phyloP scores from a whole-genome alignment of 2,888 invertebrate genomes.

The Hipparchia sbordonii region DNA sequence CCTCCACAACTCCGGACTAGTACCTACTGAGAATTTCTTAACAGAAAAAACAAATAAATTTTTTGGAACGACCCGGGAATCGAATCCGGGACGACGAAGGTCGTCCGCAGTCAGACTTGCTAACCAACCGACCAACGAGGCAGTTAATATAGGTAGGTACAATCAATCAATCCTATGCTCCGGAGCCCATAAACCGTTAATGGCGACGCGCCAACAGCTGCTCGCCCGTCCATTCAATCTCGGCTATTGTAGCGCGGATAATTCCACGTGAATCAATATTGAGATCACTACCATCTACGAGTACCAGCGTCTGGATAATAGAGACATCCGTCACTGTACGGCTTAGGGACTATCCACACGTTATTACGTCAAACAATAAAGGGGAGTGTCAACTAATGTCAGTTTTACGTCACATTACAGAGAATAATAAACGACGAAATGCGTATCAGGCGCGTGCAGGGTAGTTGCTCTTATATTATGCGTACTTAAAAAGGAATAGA shows the following conservation, averaged over 20 bases:
- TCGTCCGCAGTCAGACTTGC: no score
- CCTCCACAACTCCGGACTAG: no score
- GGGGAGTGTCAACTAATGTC: conserved; percentile 4
- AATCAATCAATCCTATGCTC: background rate
- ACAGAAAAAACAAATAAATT: no score
- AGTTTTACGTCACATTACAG: background rate
- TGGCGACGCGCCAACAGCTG: conserved; percentile 54
- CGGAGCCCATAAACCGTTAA: conserved; percentile 44
- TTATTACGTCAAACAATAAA: background rate
- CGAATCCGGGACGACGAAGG: no score
- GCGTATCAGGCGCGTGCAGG: no score
- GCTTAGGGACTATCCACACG: conserved; percentile 6
- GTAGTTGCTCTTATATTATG: no score
- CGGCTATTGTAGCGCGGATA: conserved; percentile 47
- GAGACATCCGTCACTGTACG: conserved; percentile 18
- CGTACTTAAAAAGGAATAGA: no score
- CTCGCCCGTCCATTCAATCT: conserved; percentile 42
- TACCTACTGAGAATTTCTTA: no score
- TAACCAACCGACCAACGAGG: no score
- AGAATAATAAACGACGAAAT: no score
- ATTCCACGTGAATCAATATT: conserved; percentile 43
- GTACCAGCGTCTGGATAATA: conserved; percentile 15
- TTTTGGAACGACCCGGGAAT: no score
- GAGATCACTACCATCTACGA: conserved; percentile 16
- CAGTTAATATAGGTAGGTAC: no score